A percentile compares a stretch with the other conserved stretches of the same genome.
phyloP scores from a whole-genome alignment of 2,797 vertebrate species.

The Eleutherodactylus coqui region DNA sequence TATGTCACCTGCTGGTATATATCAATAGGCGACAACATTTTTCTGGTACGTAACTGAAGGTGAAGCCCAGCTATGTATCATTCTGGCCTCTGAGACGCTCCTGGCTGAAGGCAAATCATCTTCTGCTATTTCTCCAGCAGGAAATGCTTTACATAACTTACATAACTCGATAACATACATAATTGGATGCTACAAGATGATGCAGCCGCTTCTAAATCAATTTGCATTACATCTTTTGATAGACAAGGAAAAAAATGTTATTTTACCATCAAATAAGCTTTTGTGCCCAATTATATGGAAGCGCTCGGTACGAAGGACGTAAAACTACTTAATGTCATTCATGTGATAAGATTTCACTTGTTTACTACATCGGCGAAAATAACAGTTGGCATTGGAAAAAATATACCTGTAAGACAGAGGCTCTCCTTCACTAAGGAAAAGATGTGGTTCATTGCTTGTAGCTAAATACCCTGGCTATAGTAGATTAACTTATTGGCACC shows the following conservation, averaged over 20 bases:
- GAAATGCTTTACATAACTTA: constrained; percentile 12
- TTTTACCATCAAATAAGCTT: constrained; percentile 3
- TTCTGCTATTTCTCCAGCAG: neutral
- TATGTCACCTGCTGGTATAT: neutral
- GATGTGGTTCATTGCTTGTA: neutral
- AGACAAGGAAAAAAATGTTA: neutral
- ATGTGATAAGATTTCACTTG: neutral
- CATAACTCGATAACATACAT: constrained; percentile 7
- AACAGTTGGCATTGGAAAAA: neutral
- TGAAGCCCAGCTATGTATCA: neutral
- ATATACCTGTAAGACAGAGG: neutral
- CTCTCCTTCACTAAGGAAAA: neutral
- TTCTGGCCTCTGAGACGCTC: neutral
- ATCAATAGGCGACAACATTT: neutral
- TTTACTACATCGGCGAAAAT: neutral
- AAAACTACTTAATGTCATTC: neutral
- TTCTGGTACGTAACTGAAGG: neutral
- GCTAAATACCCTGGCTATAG: neutral
- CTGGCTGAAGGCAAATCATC: neutral
- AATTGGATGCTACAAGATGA: neutral
- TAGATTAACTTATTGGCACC: neutral
- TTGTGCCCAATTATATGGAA: neutral
- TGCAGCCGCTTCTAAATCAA: neutral
- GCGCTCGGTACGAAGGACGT: neutral
- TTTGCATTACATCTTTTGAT: neutral